Percentiles rank a stretch among this genome's conserved stretches.
phyloP scores from a whole-genome alignment of 2,797 vertebrate species.

The Zenarchopterus dispar region DNA sequence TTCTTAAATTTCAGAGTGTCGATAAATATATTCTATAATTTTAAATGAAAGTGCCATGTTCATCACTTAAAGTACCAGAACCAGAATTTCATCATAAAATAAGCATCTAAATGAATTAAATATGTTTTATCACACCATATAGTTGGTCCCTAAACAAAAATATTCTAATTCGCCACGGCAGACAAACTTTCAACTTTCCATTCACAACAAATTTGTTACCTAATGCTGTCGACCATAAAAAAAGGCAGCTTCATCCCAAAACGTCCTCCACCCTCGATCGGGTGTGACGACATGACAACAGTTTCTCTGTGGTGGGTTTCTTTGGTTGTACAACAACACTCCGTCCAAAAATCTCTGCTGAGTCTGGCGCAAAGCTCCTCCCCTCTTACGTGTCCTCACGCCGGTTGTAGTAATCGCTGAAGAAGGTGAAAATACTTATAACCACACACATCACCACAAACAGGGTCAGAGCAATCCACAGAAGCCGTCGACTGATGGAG shows the following conservation, averaged over 20 bases:
- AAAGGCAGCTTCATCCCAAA: constrained; percentile 40
- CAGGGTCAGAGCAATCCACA: constrained; percentile 75
- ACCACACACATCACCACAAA: constrained; percentile 77
- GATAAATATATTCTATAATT: constrained; percentile 57
- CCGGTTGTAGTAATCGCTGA: constrained; percentile 72
- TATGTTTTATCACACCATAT: constrained; percentile 42
- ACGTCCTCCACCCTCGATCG: constrained; percentile 55
- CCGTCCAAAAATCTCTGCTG: constrained; percentile 67
- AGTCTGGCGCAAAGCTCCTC: constrained; percentile 36
- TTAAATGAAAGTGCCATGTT: constrained; percentile 40
- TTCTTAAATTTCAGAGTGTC: constrained; percentile 48
- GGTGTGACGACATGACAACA: constrained; percentile 21
- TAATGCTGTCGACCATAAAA: constrained; percentile 33
- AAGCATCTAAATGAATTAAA: constrained; percentile 51
- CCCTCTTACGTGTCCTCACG: constrained; percentile 71
- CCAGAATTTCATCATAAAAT: constrained; percentile 32
- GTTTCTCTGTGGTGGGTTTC: constrained; percentile 44
- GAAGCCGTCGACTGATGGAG: constrained; percentile 66
- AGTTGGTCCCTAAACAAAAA: constrained; percentile 75
- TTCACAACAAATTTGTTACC: constrained; percentile 45
- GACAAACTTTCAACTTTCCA: constrained; percentile 35
- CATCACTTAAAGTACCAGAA: constrained; percentile 41
- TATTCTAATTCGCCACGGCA: constrained; percentile 12
- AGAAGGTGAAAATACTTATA: constrained; percentile 80
- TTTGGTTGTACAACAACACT: constrained; percentile 63